Conservation (phyloP, 2,113 vertebrate genomes). For the Xyliphius kryptos region DNA sequence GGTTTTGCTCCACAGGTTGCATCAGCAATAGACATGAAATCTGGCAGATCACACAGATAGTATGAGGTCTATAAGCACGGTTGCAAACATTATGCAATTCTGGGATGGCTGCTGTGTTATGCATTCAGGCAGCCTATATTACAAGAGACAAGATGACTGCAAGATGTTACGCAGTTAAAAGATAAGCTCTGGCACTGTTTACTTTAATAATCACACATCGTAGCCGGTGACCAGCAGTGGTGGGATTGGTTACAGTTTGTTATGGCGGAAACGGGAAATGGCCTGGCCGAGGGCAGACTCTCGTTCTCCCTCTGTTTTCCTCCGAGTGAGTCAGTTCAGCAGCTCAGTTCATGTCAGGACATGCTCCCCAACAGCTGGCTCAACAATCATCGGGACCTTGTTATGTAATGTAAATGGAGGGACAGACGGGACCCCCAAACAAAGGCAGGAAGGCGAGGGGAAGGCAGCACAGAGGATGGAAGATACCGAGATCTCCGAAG, state of each 20-base stretch:
- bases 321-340: conserved; percentile 52
- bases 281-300: conserved; percentile 19
- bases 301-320: conserved; percentile 2
- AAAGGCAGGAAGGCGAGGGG: background rate
- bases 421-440: conserved; percentile 1
- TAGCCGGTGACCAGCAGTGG: conserved; percentile 21
- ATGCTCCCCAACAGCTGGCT: conserved; percentile 50
- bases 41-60: background rate
- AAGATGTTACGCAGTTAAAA: conserved; percentile 3
- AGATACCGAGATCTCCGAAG: no score
- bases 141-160: conserved; percentile 6
- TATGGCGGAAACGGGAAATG: conserved; percentile 40
- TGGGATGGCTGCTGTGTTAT: conserved; percentile 9
- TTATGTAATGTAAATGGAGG: conserved; percentile 11
- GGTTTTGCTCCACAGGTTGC: no score
- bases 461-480: no score
- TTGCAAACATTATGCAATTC: conserved; percentile 19
- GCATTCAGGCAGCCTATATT: conserved; percentile 14
- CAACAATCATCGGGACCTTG: no score
- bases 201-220: conserved; percentile 9
- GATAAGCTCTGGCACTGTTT: background rate
- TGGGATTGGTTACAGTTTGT: conserved; percentile 12
- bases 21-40: no score
- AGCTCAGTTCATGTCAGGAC: conserved; percentile 58
- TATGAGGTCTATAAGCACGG: conserved; percentile 11